Percentiles rank a stretch among this genome's conserved stretches.
These are phyloP conservation scores for Drosophila quadrilineata DNA, from an alignment of 1,140 invertebrate genomes.

Conservation along the genomic window DNA sequence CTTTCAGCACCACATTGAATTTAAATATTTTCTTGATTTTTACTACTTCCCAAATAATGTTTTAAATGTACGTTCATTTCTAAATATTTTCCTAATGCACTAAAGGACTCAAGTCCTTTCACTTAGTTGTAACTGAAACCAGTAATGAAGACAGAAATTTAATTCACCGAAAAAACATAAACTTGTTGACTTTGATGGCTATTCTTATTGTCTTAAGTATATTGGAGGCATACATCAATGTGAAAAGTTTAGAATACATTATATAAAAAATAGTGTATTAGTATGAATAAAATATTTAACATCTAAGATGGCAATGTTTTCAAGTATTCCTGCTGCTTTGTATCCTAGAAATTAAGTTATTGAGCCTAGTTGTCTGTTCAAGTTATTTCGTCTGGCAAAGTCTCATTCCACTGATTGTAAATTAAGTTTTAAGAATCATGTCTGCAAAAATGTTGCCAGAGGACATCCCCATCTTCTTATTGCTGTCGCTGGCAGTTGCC, in stretches of 20 bases:
- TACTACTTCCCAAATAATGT: not conserved
- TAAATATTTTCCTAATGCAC: too few relatives aligned
- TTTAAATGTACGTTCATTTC: too few relatives aligned
- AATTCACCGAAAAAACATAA: too few relatives aligned
- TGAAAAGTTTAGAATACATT: too few relatives aligned
- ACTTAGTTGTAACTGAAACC: conserved; percentile 23
- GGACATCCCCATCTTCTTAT: conserved; percentile 35
- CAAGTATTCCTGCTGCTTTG: not conserved
- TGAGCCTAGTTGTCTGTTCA: conserved; percentile 45
- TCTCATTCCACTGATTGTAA: conserved; percentile 58
- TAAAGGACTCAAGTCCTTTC: conserved; percentile 21
- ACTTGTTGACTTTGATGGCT: too few relatives aligned
- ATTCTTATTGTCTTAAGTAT: too few relatives aligned
- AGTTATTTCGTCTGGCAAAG: conserved; percentile 37
- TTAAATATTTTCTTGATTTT: conserved; percentile 46
- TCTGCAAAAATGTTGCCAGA: conserved; percentile 76
- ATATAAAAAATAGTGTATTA: too few relatives aligned
- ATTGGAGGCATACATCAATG: too few relatives aligned
- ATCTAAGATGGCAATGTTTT: too few relatives aligned
- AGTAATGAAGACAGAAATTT: conserved; percentile 34
- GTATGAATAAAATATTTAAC: too few relatives aligned
- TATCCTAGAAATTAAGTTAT: conserved; percentile 44
- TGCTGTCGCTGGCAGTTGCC: conserved; percentile 65
- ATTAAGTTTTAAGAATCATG: conserved; percentile 79
- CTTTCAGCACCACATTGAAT: conserved; percentile 40